Conservation (phyloP, 2,113 vertebrate genomes). For the Rutilus rutilus region DNA sequence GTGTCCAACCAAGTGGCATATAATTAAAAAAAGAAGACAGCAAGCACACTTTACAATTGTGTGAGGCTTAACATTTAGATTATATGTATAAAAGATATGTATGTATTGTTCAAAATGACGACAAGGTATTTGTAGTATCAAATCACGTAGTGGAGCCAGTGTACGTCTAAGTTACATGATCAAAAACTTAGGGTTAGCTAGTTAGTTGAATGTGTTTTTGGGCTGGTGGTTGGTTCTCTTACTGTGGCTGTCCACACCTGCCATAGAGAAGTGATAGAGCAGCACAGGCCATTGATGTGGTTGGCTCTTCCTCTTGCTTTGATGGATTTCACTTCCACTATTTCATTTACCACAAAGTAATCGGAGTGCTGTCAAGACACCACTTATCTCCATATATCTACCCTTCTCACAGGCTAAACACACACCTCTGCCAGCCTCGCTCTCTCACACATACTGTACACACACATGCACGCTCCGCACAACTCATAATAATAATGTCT, state of each 20-base stretch:
- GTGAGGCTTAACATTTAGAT: too few species aligned
- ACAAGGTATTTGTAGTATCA: not conserved
- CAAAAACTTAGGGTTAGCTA: not conserved
- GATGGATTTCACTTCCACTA: conserved; percentile 56
- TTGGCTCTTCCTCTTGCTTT: conserved; percentile 44
- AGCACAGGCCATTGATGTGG: conserved; percentile 55
- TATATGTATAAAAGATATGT: too few species aligned
- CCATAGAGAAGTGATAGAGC: conserved; percentile 38
- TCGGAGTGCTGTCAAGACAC: conserved; percentile 42
- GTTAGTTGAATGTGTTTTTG: conserved; percentile 17
- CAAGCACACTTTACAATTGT: too few species aligned
- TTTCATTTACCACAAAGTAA: conserved; percentile 58
- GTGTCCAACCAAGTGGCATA: too few species aligned
- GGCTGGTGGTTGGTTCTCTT: conserved; percentile 36
- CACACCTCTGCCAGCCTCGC: conserved; percentile 27
- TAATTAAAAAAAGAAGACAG: too few species aligned
- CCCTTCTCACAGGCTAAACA: conserved; percentile 47
- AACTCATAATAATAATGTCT: conserved; percentile 30
- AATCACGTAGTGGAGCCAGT: not conserved
- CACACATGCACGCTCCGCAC: not conserved
- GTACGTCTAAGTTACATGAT: not conserved
- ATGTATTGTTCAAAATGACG: not conserved
- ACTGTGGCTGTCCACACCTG: conserved; percentile 49
- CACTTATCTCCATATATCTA: conserved; percentile 54
- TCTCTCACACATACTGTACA: not conserved